These are phyloP conservation scores for Hiodon alosoides DNA, from an alignment of 2,113 vertebrate genomes.

Conservation along the genomic window DNA sequence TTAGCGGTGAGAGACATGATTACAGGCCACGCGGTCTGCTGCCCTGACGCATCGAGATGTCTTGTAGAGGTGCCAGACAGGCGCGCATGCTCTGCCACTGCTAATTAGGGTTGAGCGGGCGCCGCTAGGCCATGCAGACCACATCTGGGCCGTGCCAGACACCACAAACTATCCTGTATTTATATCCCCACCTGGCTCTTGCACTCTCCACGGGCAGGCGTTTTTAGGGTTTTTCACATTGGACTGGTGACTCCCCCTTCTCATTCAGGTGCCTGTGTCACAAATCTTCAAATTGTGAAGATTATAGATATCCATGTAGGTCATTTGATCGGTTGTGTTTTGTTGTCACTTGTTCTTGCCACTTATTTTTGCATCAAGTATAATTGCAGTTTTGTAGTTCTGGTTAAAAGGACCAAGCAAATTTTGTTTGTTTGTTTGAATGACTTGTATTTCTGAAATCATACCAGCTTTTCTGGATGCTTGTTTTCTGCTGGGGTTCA, in stretches of 20 bases:
- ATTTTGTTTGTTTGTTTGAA: slow-evolving; percentile 30
- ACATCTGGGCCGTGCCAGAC: slow-evolving; percentile 45
- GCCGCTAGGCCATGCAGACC: slow-evolving; percentile 32
- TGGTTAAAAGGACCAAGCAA: too few species aligned
- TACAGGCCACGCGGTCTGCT: slow-evolving; percentile 19
- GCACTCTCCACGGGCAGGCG: slow-evolving; percentile 27
- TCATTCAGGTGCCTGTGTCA: too few species aligned
- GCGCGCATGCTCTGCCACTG: slow-evolving; percentile 18
- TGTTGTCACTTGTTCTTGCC: too few species aligned
- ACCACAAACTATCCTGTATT: slow-evolving; percentile 31
- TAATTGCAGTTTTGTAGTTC: too few species aligned
- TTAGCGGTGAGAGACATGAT: slow-evolving; percentile 21
- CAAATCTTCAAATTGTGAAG: too few species aligned
- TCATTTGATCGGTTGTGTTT: too few species aligned
- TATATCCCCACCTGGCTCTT: slow-evolving; percentile 4
- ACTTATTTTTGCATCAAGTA: too few species aligned
- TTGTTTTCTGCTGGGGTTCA: slow-evolving; percentile 49
- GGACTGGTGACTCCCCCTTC: not conserved
- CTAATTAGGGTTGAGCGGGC: slow-evolving; percentile 40
- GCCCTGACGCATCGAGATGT: not conserved
- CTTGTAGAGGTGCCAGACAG: slow-evolving; percentile 22
- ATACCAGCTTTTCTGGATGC: slow-evolving; percentile 29
- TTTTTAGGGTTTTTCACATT: not conserved
- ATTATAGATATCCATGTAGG: too few species aligned
- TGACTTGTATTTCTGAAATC: slow-evolving; percentile 31